Base-by-base conservation (phyloP, 2,113 vertebrate genomes). In the Scopus umbretta region DNA sequence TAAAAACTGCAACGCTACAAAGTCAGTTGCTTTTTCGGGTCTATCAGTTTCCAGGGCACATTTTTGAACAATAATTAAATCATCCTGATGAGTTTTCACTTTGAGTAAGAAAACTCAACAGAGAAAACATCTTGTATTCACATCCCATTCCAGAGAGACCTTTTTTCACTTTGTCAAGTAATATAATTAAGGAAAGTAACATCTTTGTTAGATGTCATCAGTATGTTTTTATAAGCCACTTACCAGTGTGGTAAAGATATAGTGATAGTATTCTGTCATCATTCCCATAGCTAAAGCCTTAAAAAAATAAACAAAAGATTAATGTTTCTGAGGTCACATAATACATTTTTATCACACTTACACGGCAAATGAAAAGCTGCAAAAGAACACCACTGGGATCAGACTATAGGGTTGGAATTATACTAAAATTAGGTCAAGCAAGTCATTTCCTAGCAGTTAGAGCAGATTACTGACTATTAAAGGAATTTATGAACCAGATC, bases 191-290 rank as follows among this genome's bases (percentile, higher is more conserved):
- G 50, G 40, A 79, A 79, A 73, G 16, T 27, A 91, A 83, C 20
- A 12, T 66, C 73, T 92, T 89, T 83, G 23, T 68, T 88, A 58
- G 27, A 83, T 80, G 7, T 23, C 56, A 79, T 72, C 47, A 47
- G 15, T 49, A 23, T 36, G 47, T 86, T 96, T 84, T 88, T 53
- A 81, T 75, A 90, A 96, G 67, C 78, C 90, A 98, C 99, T 99
- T 99, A 99, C 99, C 99, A 99, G 97, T 90, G 99, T 99, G 80
- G 99, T 99, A 98, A 99, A 99, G 97, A 99, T 99, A 90, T 99
- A 99, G 98, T 99, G 99, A 97, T 99, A 99, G 94, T 99, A 99
- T 98, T 99, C 99, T 80, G 99, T 99, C 99, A 99, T 99, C 99
- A 99, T 99, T 90, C 99, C 99, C 99, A 99, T 99, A 95, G 99